phyloP scores from a whole-genome alignment of 2,888 invertebrate species.

The Incurvaria masculella region DNA sequence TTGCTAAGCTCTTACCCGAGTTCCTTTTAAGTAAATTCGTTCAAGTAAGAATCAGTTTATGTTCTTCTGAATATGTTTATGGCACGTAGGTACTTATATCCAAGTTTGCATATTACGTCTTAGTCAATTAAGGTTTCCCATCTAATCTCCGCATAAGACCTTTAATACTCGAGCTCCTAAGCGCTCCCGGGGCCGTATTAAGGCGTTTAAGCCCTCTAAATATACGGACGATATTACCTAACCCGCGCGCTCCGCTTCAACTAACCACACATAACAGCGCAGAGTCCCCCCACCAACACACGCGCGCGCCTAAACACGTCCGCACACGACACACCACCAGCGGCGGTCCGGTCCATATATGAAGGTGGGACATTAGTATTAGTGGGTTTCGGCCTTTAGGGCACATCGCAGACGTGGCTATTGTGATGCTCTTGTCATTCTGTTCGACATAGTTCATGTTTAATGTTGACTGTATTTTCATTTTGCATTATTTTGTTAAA shows the following conservation, averaged over 20 bases:
- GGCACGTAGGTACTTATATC: too few relatives aligned
- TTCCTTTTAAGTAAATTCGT: too few relatives aligned
- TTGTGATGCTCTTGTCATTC: too few relatives aligned
- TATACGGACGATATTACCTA: background rate
- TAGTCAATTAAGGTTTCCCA: background rate
- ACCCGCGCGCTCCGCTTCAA: background rate
- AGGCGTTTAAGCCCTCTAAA: background rate
- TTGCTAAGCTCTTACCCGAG: too few relatives aligned
- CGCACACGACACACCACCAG: slow-evolving; percentile 32
- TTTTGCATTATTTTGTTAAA: too few relatives aligned
- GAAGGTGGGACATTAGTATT: slow-evolving; percentile 34
- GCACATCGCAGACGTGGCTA: slow-evolving; percentile 21
- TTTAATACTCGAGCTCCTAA: too few relatives aligned
- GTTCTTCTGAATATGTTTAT: too few relatives aligned
- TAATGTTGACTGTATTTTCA: too few relatives aligned
- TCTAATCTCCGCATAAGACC: background rate
- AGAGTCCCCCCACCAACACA: slow-evolving; percentile 10
- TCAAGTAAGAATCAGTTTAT: too few relatives aligned
- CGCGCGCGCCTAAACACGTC: slow-evolving; percentile 18
- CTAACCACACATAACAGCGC: background rate
- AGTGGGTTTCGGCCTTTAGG: slow-evolving; percentile 53
- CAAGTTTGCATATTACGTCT: background rate
- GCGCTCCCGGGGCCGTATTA: background rate
- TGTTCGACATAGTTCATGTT: too few relatives aligned
- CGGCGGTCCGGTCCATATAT: background rate